Evolutionary conservation across 1,140 invertebrate genomes (phyloP).

Genomic region (Anoplolepis gracilipes): DNA sequence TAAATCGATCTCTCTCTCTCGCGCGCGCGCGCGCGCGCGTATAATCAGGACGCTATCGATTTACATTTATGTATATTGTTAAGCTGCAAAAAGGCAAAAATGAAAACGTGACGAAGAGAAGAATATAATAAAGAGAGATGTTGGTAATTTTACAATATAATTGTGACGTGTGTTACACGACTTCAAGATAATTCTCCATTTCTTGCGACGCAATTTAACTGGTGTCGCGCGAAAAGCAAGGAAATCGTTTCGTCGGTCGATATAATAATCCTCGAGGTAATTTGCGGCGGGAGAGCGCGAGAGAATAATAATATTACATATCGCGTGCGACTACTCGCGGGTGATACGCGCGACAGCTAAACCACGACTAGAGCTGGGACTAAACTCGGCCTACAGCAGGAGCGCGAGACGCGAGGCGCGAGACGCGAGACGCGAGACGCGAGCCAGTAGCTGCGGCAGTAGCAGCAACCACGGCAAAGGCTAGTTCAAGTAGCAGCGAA

Average conservation of each 20-base stretch:
- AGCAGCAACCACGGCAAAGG: conserved; percentile 1
- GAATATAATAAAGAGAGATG: too few species aligned
- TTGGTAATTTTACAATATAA: too few species aligned
- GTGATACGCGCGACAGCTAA: conserved; percentile 59
- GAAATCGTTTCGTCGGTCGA: background rate
- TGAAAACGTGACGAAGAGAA: too few species aligned
- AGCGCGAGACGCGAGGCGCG: conserved; percentile 26
- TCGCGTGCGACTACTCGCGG: conserved; percentile 27
- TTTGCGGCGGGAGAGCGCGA: background rate
- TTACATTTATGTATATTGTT: too few species aligned
- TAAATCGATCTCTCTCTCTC: conserved; percentile 55
- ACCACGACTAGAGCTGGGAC: conserved; percentile 61
- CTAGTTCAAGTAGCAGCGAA: conserved; percentile 28
- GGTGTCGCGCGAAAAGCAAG: background rate
- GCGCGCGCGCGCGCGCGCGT: too few species aligned
- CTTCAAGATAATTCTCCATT: background rate
- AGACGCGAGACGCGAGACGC: conserved; percentile 16
- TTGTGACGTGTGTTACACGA: too few species aligned
- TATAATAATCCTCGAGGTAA: background rate
- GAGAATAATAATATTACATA: background rate
- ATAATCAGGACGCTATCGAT: background rate
- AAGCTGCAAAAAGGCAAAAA: too few species aligned
- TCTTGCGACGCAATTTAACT: background rate
- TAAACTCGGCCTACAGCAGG: conserved; percentile 56
- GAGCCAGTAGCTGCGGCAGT: conserved; percentile 43